Base-by-base conservation (phyloP, 1,140 invertebrate genomes). In the Nebria ingens region DNA sequence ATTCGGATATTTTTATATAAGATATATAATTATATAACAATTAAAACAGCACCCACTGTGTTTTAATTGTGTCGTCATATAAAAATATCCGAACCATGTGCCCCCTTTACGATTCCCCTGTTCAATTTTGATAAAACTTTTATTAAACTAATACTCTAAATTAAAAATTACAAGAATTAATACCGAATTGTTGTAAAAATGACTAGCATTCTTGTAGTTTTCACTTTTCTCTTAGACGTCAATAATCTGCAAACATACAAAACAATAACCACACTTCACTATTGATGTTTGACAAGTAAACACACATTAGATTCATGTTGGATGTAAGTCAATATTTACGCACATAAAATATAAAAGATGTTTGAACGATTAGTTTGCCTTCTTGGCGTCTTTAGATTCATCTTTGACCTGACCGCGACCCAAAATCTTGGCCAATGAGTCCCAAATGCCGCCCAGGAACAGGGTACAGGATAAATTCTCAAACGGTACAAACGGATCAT, bases 401-500 rank as follows among this genome's bases (percentile, higher is more conserved):
- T 91, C 88, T 68, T 89, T 89, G 4, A 79, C 76, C 68, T 86
- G 85, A 40, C 84, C 86, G 59, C 80, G 80, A 57, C 88, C 87
- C 50, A 92, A 77, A 19, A 91, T 79, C 68, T 87, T 87, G 51
- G 89, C 86, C 61, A 98, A 74, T 19, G 93, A 93, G 76, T 99
- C 97, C 88, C 93, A 97, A 67, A 99, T 91, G 53, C 97, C 97
- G 52, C 97, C 97, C 70, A 99, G 82, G 77, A 98, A 98, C 45
- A 99, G 76, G 13, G 94, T 91, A 71, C 95, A 98, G 74, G 94
- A 89, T 19, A 99, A 77, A 73, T 99, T 99, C 76, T 99, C 97
- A 68, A 99, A 96, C 42, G 97, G 97, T 59, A 95, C 81, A 73
- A 99, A 98, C 42, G 97, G 97, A 80, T 99, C 97, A 65, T 96